Evolutionary conservation across 64 coral and sea anemone species (phyloP).

Genomic region (Pocillopora damicornis): DNA sequence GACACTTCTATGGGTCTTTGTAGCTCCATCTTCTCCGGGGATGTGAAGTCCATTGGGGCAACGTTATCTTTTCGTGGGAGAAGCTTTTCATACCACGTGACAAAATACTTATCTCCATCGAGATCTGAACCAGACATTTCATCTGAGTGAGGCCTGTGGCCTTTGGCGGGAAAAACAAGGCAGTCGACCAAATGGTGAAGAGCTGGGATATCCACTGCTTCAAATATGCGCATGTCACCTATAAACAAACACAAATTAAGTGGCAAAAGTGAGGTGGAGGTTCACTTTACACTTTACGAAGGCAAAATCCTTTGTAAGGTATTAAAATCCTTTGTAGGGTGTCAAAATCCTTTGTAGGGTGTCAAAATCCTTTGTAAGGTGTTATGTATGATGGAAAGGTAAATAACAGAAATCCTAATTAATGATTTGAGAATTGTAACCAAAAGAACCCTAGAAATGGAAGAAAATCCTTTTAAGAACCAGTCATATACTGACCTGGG

Average conservation of each 20-base stretch:
- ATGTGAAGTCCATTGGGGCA: conserved; percentile 72
- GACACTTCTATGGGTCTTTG: conserved; percentile 50
- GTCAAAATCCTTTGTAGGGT: too few relatives aligned
- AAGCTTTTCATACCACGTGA: conserved; percentile 62
- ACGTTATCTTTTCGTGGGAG: conserved; percentile 46
- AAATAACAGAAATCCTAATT: too few relatives aligned
- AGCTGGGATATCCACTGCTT: conserved; percentile 63
- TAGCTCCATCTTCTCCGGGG: conserved; percentile 53
- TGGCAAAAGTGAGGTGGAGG: too few relatives aligned
- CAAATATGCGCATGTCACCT: conserved; percentile 82
- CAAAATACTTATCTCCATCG: conserved; percentile 88
- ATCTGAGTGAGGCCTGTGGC: conserved; percentile 68
- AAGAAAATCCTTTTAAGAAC: neutral
- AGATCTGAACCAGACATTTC: conserved; percentile 91
- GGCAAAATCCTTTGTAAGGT: too few relatives aligned
- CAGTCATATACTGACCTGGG: conserved; percentile 48
- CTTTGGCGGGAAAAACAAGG: conserved; percentile 79
- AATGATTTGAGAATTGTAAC: too few relatives aligned
- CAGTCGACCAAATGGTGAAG: conserved; percentile 66
- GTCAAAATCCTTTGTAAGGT: too few relatives aligned
- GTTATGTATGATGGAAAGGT: too few relatives aligned
- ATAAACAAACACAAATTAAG: neutral
- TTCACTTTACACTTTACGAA: too few relatives aligned
- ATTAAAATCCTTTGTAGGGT: too few relatives aligned
- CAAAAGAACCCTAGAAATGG: too few relatives aligned